Evolutionary conservation across 2,797 vertebrate species (phyloP), one percentile per base, ranked within the genome.

Genomic region (Synaphobranchus kaupii): DNA sequence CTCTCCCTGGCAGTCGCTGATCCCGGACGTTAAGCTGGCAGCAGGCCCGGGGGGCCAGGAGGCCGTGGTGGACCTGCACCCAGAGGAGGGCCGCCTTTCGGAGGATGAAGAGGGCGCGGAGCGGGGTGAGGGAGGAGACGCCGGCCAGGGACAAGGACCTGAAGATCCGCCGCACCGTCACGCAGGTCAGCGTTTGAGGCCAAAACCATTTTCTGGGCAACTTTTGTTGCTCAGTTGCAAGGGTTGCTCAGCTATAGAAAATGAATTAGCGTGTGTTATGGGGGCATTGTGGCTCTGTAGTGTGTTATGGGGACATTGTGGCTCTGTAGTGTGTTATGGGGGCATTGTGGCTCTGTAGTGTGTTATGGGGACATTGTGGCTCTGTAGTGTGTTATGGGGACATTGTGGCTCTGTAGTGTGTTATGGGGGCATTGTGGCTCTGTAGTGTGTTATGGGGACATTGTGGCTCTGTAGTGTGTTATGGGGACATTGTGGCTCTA

Each of bases 111-210:
- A 96, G 15, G 94, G 93, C 44, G 91, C 6, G 83, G 96, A 96
- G 54, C 94, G 93, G 66, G 92, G 95, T 0, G 97, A 95, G 5
- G 91, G 93, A 25, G 90, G 93, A 44, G 82, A 76, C 34, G 10
- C 34, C 0, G 50, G 71, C 48, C 94, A 93, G 56, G 56, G 95
- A 98, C 90, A 97, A 97, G 89, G 97, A 97, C 50, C 96, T 98
- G 84, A 97, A 97, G 94, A 98, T 98, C 89, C 96, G 97, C 90
- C 96, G 98, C 89, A 98, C 98, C 0, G 97, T 98, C 90, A 98
- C 98, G n/a, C 98, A 98, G 96, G 97, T 98, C 5, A 10, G 88
- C 76, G 25, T 28, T 20, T 10, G 22, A 25, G 28, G 4, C 8
- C 22, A 39, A 39, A 39, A 39, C 39, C 39, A 2, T 2, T 39